Evolutionary conservation across 1,140 invertebrate species (phyloP), one percentile per base, ranked within the genome.

Genomic region (Mycetomoellerius zeteki): DNA sequence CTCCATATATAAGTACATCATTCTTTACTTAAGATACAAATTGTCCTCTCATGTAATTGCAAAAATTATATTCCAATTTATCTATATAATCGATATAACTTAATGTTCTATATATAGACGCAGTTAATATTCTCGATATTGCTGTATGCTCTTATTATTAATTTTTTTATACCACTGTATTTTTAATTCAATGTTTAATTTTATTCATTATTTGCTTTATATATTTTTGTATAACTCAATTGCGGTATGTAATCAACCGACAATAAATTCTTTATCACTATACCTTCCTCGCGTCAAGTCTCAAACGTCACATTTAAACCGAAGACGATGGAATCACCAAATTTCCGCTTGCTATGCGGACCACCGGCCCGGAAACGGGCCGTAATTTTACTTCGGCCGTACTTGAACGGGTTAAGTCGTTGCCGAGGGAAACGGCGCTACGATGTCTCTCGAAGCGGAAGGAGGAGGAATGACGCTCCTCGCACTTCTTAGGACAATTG

Each of bases 401-500:
- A 86, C 87, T 89, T 86, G 58, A 86, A 76, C 47, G 72, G 72
- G 77, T 87, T 75, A 58, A 89, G 64, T 87, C 78, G 71, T 89
- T 86, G 52, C 52, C 62, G 50, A 73, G 65, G 54, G 54, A 56
- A 21, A 21, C n/a, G n/a, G 71, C 64, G 75, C 21, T 65, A 33
- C 81, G 47, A 88, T 47, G 47, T 52, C 33, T 86, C 58, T 21
- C 37, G n/a, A 21, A 16, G 6, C 7, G n/a, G 30, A 50, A 75
- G 33, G 3, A 54, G 30, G 47, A 75, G 54, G 21, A 84, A 50
- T n/a, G 71, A n/a, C 21, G 52, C 64, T 54, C 1, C 43, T 30
- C 33, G n/a, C 64, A 7, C 54, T 64, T 64, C 54, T 69, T 56
- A 33, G 21, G 43, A 65, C 86, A 87, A 89, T 88, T 85, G 69